These are phyloP conservation scores for Centropyge bicolor DNA, from an alignment of 2,797 vertebrate genomes.

Conservation along the genomic window DNA sequence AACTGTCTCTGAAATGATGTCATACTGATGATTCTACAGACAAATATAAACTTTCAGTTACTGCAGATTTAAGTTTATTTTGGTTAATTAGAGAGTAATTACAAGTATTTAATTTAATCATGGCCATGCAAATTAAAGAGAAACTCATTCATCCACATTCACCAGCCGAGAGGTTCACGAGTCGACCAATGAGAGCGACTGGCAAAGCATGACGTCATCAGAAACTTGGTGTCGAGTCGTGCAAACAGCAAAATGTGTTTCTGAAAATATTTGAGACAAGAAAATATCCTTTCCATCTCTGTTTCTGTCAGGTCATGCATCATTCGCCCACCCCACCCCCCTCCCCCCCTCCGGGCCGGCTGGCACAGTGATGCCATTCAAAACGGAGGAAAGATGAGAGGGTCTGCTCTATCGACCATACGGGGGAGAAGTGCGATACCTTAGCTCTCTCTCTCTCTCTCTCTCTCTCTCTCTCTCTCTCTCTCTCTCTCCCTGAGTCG, in stretches of 20 bases:
- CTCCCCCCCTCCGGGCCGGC: constrained; percentile 11
- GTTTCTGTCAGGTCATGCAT: constrained; percentile 66
- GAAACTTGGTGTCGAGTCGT: background rate
- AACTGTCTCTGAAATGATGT: no score
- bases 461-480: constrained; percentile 43
- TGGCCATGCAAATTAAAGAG: background rate
- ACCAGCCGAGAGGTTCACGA: background rate
- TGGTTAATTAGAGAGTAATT: no score
- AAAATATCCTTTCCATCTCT: constrained; percentile 49
- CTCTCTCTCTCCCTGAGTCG: constrained; percentile 45
- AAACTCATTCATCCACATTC: background rate
- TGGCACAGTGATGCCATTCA: constrained; percentile 73
- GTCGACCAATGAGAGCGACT: background rate
- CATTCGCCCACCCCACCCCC: background rate
- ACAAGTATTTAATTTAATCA: no score
- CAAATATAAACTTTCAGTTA: no score
- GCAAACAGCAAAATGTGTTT: constrained; percentile 17
- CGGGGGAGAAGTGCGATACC: constrained; percentile 64
- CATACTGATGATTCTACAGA: no score
- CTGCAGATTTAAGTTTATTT: no score
- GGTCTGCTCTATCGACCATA: constrained; percentile 72
- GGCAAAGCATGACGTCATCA: background rate
- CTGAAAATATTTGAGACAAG: constrained; percentile 38
- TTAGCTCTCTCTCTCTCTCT: constrained; percentile 46
- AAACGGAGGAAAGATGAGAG: constrained; percentile 75